Conservation (phyloP, 2,888 invertebrate genomes). For the Zeuzera pyrina region DNA sequence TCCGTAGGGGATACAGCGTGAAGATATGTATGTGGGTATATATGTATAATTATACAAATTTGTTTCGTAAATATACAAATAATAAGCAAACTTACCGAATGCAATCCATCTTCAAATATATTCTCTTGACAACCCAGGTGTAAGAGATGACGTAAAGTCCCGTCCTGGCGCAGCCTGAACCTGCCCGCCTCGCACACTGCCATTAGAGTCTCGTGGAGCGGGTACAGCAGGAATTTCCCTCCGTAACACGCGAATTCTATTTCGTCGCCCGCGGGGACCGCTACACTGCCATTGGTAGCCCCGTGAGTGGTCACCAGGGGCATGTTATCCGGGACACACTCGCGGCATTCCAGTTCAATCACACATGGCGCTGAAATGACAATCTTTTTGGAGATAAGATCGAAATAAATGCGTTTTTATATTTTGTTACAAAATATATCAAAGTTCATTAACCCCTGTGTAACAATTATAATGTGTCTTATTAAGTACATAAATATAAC, state of each 20-base stretch:
- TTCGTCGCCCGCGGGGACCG: constrained; percentile 32
- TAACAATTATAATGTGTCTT: no score
- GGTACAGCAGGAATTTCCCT: constrained; percentile 44
- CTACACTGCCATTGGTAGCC: constrained; percentile 28
- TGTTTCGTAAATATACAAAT: neutral
- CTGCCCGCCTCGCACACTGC: constrained; percentile 43
- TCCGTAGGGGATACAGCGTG: no score
- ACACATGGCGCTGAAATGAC: no score
- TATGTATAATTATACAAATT: neutral
- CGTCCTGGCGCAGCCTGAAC: constrained; percentile 34
- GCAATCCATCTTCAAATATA: constrained; percentile 56
- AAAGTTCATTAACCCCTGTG: no score
- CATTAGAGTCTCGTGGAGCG: constrained; percentile 26
- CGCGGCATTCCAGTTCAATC: constrained; percentile 51
- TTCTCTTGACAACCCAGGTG: constrained; percentile 62
- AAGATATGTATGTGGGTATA: no score
- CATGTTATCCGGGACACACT: constrained; percentile 62
- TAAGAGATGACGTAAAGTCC: constrained; percentile 33
- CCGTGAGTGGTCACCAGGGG: constrained; percentile 51
- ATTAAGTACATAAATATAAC: neutral
- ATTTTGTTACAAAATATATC: no score
- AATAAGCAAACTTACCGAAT: constrained; percentile 29
- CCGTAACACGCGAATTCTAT: constrained; percentile 43
- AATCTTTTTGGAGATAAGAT: no score
- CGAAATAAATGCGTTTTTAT: no score